Conservation (phyloP, 2,888 invertebrate genomes). For the Thysanoteuthis rhombus region DNA sequence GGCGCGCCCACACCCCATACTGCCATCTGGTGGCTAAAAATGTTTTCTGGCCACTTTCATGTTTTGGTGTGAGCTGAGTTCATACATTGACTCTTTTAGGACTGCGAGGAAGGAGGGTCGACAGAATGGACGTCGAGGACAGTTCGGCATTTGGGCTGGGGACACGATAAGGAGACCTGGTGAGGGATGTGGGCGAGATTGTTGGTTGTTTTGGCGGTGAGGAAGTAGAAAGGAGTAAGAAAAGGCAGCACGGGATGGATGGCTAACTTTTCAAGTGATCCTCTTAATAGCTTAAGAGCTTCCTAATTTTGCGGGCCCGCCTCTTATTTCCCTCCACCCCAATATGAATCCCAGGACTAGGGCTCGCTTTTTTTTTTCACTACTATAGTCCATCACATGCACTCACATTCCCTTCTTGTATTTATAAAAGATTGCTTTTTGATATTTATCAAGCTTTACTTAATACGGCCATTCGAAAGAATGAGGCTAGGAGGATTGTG, state of each 20-base stretch:
- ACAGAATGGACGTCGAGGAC: not conserved
- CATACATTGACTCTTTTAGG: not conserved
- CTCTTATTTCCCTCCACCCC: not conserved
- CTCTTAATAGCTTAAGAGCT: conserved; percentile 12
- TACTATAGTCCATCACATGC: not conserved
- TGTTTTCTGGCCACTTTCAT: conserved; percentile 12
- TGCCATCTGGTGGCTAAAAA: conserved; percentile 12
- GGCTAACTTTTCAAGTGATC: conserved; percentile 12
- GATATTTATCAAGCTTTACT: not conserved
- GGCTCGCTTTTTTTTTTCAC: not conserved
- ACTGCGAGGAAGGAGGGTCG: not conserved
- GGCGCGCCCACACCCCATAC: not conserved
- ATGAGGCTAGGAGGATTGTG: not conserved
- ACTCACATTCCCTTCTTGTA: not conserved
- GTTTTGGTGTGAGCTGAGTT: not conserved
- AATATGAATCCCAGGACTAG: too few species aligned
- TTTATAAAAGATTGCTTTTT: not conserved
- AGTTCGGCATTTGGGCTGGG: not conserved
- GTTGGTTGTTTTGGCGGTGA: not conserved
- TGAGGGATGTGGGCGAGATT: not conserved
- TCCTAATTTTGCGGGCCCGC: not conserved
- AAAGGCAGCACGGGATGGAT: not conserved
- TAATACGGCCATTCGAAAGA: not conserved
- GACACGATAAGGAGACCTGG: not conserved
- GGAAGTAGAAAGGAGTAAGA: not conserved